phyloP scores from a whole-genome alignment of 2,888 invertebrate genomes.

The Hedya salicella region DNA sequence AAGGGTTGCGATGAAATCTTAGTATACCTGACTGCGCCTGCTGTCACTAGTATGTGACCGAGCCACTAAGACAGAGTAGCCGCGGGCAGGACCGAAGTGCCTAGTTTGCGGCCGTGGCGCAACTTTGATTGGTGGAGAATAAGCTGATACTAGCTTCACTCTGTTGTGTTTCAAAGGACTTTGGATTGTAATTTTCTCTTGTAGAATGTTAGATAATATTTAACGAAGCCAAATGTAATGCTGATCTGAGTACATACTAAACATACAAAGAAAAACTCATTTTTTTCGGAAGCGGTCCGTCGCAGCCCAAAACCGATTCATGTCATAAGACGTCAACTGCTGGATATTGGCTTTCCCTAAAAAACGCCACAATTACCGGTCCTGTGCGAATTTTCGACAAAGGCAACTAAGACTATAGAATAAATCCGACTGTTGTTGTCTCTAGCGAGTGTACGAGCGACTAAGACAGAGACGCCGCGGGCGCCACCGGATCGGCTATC shows the following conservation, averaged over 20 bases:
- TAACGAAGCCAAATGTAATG: too few species aligned
- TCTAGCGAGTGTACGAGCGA: slow-evolving; percentile 44
- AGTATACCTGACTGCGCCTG: slow-evolving; percentile 3
- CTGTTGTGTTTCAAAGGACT: not conserved
- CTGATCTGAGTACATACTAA: too few species aligned
- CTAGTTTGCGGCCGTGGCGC: slow-evolving; percentile 26
- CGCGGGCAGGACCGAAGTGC: slow-evolving; percentile 14
- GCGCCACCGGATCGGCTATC: slow-evolving; percentile 22
- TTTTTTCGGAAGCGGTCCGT: too few species aligned
- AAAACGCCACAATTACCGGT: too few species aligned
- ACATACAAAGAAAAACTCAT: too few species aligned
- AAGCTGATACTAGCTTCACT: slow-evolving; percentile 17
- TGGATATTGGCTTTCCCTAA: too few species aligned
- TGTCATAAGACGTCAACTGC: too few species aligned
- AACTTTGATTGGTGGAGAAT: slow-evolving; percentile 33
- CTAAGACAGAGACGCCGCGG: slow-evolving; percentile 39
- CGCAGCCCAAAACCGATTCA: too few species aligned
- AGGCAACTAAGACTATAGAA: too few species aligned
- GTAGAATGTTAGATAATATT: too few species aligned
- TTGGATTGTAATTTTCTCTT: not conserved
- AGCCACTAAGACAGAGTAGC: slow-evolving; percentile 44
- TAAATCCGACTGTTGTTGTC: slow-evolving; percentile 24
- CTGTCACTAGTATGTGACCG: slow-evolving; percentile 41
- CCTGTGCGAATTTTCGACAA: too few species aligned
- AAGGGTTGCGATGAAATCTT: too few species aligned